Evolutionary conservation across 2,797 vertebrate genomes (phyloP), one percentile per base, ranked within the genome.

Genomic region (Nannoperca obscura): DNA sequence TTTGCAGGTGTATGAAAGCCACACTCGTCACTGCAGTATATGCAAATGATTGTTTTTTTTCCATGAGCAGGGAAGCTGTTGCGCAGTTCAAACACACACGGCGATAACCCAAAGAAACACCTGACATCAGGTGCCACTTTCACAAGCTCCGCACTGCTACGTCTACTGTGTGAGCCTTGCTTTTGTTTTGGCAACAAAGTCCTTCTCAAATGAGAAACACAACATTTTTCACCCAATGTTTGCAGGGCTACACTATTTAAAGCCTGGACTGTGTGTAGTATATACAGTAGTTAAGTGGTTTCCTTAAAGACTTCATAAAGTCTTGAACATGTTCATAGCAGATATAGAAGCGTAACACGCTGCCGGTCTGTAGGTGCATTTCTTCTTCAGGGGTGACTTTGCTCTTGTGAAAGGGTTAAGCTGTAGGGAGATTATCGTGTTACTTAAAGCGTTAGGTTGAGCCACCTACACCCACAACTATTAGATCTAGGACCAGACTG

Each of bases 341-440:
- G 13, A 60, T 40, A 8, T 40, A 3, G 53, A 40, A 15, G 12
- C 8, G 12, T 5, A 8, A 20, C 46, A 22, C n/a, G 11, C 3
- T 52, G 38, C 42, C 60, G 52, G 15, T 62, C n/a, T 55, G 30
- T 50, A 13, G 58, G 20, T 58, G 30, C 4, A 22, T 74, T 71
- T 69, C 54, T 55, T 84, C 71, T 30, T 34, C 38, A 58, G 50
- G 30, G 27, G 60, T 27, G 80, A 84, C 77, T 81, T 84, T 68
- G 42, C 65, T 83, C 52, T 76, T 20, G 47, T 61, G 65, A 67
- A 74, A 76, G 81, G 27, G 61, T 87, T 92, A 89, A 91, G 86
- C 87, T 80, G 74, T 52, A 60, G 44, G 73, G 71, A 82, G 90
- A 90, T 93, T 87, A 92, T 76, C 27, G 2, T 80, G 84, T 92